These are phyloP conservation scores for Caenorhabditis wallacei DNA, from an alignment of 2,888 invertebrate genomes.

Conservation along the genomic window DNA sequence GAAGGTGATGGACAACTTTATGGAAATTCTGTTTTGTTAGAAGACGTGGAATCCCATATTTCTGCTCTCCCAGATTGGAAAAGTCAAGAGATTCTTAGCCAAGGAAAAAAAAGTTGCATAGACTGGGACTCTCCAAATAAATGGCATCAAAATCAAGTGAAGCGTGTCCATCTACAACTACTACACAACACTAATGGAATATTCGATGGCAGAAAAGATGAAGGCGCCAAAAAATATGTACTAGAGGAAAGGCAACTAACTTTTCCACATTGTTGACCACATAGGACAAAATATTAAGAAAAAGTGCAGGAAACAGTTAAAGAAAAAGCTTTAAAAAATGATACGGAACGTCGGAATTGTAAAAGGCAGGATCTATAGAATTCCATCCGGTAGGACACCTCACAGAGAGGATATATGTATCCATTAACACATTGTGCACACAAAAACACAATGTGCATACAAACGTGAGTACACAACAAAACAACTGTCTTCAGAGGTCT, in stretches of 20 bases:
- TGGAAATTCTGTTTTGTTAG: background rate
- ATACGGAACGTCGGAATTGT: no score
- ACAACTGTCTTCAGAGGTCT: background rate
- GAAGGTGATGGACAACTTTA: slow-evolving; percentile 6
- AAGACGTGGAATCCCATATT: no score
- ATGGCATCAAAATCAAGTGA: slow-evolving; percentile 53
- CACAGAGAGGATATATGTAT: slow-evolving; percentile 29
- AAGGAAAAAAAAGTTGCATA: slow-evolving; percentile 36
- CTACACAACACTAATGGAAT: slow-evolving; percentile 44
- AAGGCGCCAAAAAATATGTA: slow-evolving; percentile 1
- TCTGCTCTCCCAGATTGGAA: no score
- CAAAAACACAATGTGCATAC: background rate
- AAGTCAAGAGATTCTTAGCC: background rate
- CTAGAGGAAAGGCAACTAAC: background rate
- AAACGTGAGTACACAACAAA: slow-evolving; percentile 8
- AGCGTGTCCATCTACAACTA: slow-evolving; percentile 29
- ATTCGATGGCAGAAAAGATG: slow-evolving; percentile 27
- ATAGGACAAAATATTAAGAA: background rate
- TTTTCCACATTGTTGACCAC: background rate
- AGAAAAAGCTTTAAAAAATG: no score
- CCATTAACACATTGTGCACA: slow-evolving; percentile 61
- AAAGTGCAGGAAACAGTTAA: background rate
- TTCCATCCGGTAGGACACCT: background rate
- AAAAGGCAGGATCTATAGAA: background rate
- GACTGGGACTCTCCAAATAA: slow-evolving; percentile 13